phyloP scores from a whole-genome alignment of 2,797 vertebrate species.

The Dendrocincla tyrannina region DNA sequence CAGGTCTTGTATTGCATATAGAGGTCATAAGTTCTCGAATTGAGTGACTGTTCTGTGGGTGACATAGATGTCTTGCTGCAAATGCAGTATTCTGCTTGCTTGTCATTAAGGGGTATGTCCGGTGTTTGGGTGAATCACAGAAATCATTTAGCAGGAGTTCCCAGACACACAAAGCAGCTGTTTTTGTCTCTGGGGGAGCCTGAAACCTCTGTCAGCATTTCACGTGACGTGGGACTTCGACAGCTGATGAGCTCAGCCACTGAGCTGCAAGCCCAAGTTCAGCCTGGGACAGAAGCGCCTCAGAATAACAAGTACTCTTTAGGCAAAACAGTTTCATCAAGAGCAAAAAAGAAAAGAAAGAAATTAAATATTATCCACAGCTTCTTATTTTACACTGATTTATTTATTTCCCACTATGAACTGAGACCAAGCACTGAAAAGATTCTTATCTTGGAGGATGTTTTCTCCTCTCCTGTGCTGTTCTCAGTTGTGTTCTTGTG shows the following conservation, averaged over 20 bases:
- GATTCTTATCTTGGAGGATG: neutral
- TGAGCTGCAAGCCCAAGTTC: neutral
- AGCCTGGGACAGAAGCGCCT: neutral
- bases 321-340: neutral
- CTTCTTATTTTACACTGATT: neutral
- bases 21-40: neutral
- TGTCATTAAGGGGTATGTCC: neutral
- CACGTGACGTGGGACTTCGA: neutral
- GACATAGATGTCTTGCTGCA: neutral
- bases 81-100: neutral
- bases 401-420: neutral
- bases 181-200: neutral
- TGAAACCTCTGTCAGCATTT: slow-evolving; percentile 1
- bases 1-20: neutral
- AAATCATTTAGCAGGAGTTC: neutral
- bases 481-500: neutral
- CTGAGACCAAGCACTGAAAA: neutral
- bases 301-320: neutral
- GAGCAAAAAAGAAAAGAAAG: neutral
- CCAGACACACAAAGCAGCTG: neutral
- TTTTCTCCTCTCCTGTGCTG: neutral
- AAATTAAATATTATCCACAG: neutral
- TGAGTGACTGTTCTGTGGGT: neutral
- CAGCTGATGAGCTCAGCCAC: neutral
- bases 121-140: neutral